Evolutionary conservation across 2,888 invertebrate genomes (phyloP).

Genomic region (Mechanitis messenoides): DNA sequence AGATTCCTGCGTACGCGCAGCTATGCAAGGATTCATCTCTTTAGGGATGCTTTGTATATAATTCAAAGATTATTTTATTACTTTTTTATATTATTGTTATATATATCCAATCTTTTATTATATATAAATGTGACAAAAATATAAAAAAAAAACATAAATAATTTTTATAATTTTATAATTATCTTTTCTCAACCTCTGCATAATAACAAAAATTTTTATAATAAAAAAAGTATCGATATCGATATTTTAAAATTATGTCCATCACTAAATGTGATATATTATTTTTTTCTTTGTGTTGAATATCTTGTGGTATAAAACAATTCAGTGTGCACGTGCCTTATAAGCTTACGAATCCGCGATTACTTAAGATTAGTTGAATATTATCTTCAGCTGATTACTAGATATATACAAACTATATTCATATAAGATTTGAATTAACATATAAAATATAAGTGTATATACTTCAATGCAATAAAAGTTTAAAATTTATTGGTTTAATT

Average conservation of each 20-base stretch:
- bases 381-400: not conserved
- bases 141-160: too few species aligned
- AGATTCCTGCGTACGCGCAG: slow-evolving; percentile 61
- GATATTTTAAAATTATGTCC: slow-evolving; percentile 23
- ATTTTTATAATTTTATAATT: too few species aligned
- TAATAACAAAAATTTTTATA: not conserved
- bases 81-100: too few species aligned
- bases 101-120: too few species aligned
- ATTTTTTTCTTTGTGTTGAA: slow-evolving; percentile 55
- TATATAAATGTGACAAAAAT: too few species aligned
- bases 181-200: too few species aligned
- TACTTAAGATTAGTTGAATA: slow-evolving; percentile 52
- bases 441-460: too few species aligned
- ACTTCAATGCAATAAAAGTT: too few species aligned
- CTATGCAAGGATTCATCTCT: slow-evolving; percentile 41
- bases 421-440: too few species aligned
- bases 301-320: slow-evolving; percentile 59
- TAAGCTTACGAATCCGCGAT: slow-evolving; percentile 54
- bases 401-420: too few species aligned
- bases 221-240: slow-evolving; percentile 16
- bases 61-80: too few species aligned
- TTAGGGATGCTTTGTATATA: slow-evolving; percentile 2
- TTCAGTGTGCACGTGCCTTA: slow-evolving; percentile 57
- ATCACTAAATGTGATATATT: slow-evolving; percentile 52
- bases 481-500: too few species aligned